Conservation (phyloP, 1,140 invertebrate genomes). For the Andrena cerasifolii region DNA sequence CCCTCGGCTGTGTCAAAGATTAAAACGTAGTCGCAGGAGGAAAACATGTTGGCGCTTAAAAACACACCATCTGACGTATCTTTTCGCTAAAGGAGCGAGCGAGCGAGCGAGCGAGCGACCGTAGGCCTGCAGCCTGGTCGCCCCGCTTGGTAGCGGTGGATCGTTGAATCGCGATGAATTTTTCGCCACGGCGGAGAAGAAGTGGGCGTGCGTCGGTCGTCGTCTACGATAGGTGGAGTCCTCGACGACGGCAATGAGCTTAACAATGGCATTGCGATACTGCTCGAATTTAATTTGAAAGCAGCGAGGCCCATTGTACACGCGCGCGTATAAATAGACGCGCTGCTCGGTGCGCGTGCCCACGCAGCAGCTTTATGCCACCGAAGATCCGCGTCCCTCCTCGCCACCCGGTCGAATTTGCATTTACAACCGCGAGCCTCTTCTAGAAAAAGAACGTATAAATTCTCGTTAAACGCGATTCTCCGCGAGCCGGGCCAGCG, state of each 20-base stretch:
- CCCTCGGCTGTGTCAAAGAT: background rate
- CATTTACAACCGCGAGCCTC: slow-evolving; percentile 47
- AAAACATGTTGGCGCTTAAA: background rate
- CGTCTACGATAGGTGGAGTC: slow-evolving; percentile 36
- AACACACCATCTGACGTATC: too few species aligned
- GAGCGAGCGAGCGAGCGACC: too few species aligned
- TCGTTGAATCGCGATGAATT: too few species aligned
- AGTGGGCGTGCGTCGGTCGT: slow-evolving; percentile 39
- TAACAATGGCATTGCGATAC: slow-evolving; percentile 64
- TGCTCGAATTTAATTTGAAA: slow-evolving; percentile 69
- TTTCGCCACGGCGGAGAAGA: background rate
- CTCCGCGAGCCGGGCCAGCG: background rate
- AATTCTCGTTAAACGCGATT: slow-evolving; percentile 51
- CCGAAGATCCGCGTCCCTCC: slow-evolving; percentile 30
- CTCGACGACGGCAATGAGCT: slow-evolving; percentile 52
- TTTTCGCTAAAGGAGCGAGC: too few species aligned
- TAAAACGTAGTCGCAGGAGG: background rate
- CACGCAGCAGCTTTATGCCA: slow-evolving; percentile 60
- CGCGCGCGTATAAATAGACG: slow-evolving; percentile 60
- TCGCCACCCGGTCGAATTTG: slow-evolving; percentile 52
- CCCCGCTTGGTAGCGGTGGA: too few species aligned
- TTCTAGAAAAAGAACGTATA: slow-evolving; percentile 33
- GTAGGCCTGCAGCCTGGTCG: too few species aligned
- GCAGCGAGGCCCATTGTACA: slow-evolving; percentile 58
- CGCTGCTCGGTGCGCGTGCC: slow-evolving; percentile 47